phyloP scores from a whole-genome alignment of 1,140 invertebrate species.

The Hyles vespertilio region DNA sequence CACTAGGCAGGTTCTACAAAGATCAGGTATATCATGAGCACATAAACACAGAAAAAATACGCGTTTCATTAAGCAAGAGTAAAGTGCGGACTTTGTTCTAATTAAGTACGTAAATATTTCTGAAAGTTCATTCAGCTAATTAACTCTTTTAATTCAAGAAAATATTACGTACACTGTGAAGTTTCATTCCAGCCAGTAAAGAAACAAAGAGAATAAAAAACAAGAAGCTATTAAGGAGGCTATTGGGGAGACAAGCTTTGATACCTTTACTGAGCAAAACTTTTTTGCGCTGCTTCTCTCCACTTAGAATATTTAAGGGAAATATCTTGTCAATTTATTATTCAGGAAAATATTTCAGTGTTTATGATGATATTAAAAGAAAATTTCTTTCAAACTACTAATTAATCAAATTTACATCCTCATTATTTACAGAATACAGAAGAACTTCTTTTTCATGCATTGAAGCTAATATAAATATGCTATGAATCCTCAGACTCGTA shows the following conservation, averaged over 20 bases:
- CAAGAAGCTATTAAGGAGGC: slow-evolving; percentile 6
- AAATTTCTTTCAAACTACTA: no score
- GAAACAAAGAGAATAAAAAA: slow-evolving; percentile 7
- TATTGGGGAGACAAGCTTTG: slow-evolving; percentile 4
- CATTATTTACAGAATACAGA: no score
- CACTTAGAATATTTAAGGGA: slow-evolving; percentile 2
- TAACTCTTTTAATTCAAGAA: slow-evolving; percentile 11
- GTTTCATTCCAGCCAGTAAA: slow-evolving; percentile 4
- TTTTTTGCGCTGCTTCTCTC: slow-evolving; percentile 5
- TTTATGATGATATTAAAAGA: no score
- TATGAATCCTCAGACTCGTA: no score
- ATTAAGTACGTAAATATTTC: slow-evolving; percentile 7
- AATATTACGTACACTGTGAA: slow-evolving; percentile 6
- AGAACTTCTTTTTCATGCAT: no score
- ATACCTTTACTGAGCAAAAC: slow-evolving; percentile 1
- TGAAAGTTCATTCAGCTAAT: slow-evolving; percentile 5
- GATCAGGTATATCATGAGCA: no score
- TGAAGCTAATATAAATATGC: no score
- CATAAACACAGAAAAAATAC: not conserved
- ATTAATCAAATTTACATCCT: no score
- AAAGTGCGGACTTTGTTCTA: not conserved
- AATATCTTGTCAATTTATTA: not conserved
- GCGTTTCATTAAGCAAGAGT: not conserved
- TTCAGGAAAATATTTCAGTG: not conserved
- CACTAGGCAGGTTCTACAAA: no score